phyloP scores from a whole-genome alignment of 2,113 vertebrate genomes.

The Anseranas semipalmata region DNA sequence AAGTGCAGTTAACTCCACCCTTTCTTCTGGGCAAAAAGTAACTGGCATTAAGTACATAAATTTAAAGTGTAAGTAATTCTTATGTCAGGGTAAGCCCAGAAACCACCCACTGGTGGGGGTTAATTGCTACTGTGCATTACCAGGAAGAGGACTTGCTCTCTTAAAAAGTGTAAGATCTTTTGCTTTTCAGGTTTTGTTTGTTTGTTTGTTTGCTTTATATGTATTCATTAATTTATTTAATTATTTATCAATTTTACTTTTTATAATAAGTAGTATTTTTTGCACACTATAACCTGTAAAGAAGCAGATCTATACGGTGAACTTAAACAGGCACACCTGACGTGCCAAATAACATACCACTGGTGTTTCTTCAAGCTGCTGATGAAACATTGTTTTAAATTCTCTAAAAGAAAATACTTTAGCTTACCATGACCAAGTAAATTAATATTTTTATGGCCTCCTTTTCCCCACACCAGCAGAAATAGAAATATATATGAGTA shows the following conservation, averaged over 20 bases:
- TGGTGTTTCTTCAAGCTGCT: background rate
- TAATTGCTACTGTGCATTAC: background rate
- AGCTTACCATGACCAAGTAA: background rate
- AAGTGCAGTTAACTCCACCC: constrained; percentile 22
- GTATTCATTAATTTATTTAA: background rate
- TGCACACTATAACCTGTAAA: background rate
- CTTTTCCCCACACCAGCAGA: background rate
- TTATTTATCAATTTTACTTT: background rate
- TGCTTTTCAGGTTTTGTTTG: background rate
- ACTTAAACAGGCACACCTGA: background rate
- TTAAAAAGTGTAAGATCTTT: background rate
- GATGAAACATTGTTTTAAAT: background rate
- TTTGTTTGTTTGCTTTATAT: background rate
- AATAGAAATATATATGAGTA: constrained; percentile 56
- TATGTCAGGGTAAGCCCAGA: background rate
- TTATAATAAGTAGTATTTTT: background rate
- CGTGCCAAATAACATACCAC: background rate
- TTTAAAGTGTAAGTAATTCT: background rate
- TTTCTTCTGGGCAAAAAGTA: constrained; percentile 42
- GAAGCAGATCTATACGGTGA: background rate
- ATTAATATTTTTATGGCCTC: constrained; percentile 33
- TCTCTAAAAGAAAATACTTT: background rate
- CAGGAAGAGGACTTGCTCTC: background rate
- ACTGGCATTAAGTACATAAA: background rate
- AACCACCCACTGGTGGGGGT: background rate